phyloP scores from a whole-genome alignment of 2,113 vertebrate genomes.

The Triplophysa siluroides region DNA sequence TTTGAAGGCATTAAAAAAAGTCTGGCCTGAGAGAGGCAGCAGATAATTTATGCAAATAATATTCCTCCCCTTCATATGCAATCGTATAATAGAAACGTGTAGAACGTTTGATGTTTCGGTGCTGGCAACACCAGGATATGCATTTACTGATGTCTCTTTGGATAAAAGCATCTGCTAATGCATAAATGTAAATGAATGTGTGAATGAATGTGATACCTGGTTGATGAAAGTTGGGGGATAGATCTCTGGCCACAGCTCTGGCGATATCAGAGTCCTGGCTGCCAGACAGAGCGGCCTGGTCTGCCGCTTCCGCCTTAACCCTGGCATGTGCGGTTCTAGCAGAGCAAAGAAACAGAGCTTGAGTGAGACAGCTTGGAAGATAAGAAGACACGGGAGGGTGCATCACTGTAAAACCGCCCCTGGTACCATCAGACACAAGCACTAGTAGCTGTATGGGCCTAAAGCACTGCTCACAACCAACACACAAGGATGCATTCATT shows the following conservation, averaged over 20 bases:
- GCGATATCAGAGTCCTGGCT: slow-evolving; percentile 91
- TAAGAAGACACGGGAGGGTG: neutral
- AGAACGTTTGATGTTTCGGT: neutral
- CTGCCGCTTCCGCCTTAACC: slow-evolving; percentile 90
- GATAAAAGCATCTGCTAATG: no score
- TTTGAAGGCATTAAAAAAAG: slow-evolving; percentile 14
- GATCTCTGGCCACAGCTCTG: slow-evolving; percentile 88
- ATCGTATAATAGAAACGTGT: neutral
- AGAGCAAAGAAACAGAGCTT: neutral
- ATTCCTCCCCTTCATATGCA: slow-evolving; percentile 48
- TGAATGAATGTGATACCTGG: slow-evolving; percentile 79
- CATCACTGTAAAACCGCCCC: neutral
- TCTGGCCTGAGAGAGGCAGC: neutral
- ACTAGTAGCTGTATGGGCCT: neutral
- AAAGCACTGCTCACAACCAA: neutral
- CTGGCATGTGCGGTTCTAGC: slow-evolving; percentile 89
- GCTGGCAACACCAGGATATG: no score
- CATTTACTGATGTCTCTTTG: no score
- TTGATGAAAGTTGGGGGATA: slow-evolving; percentile 93
- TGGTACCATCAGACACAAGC: slow-evolving; percentile 1
- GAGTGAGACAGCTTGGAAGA: slow-evolving; percentile 7
- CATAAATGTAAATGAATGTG: no score
- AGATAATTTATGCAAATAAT: slow-evolving; percentile 49
- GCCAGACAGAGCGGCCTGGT: slow-evolving; percentile 86
- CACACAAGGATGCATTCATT: slow-evolving; percentile 9